phyloP scores from a whole-genome alignment of 2,797 vertebrate genomes.

The Calcarius lapponicus region DNA sequence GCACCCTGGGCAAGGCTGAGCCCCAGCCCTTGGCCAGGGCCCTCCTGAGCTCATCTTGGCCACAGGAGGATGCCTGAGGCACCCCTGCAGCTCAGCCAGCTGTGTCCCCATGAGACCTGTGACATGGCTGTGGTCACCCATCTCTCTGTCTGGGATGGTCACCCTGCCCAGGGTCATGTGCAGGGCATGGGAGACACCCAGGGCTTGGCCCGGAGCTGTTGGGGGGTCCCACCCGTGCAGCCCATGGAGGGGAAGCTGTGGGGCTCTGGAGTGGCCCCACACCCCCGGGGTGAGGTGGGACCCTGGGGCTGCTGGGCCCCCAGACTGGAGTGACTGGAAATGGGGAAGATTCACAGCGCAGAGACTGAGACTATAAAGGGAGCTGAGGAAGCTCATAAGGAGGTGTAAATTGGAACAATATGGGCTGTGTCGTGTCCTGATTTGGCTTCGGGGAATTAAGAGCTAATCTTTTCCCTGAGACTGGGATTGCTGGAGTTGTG shows the following conservation, averaged over 20 bases:
- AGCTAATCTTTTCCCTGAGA: constrained; percentile 69
- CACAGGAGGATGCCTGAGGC: fast-evolving
- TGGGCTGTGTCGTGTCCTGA: constrained; percentile 69
- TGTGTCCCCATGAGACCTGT: fast-evolving
- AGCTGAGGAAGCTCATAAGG: constrained; percentile 71
- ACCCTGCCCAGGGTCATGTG: background rate
- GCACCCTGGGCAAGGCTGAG: background rate
- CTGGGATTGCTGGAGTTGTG: constrained; percentile 52
- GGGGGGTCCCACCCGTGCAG: fast-evolving
- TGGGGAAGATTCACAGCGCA: constrained; percentile 51
- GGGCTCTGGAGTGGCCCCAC: background rate
- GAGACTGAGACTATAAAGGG: constrained; percentile 68
- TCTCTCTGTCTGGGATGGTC: fast-evolving
- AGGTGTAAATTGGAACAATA: constrained; percentile 74
- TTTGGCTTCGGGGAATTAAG: constrained; percentile 71
- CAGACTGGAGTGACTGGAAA: constrained; percentile 3
- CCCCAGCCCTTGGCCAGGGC: background rate
- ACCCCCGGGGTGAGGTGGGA: background rate
- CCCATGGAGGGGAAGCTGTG: background rate
- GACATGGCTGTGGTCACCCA: fast-evolving
- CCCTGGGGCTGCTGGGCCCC: background rate
- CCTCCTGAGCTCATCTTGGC: background rate
- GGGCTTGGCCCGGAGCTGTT: background rate
- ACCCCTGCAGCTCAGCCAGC: fast-evolving
- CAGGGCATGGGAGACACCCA: background rate